Percentiles rank a stretch among this genome's conserved stretches.
These are phyloP conservation scores for Campoletis raptor DNA, from an alignment of 2,888 invertebrate genomes.

Conservation along the genomic window DNA sequence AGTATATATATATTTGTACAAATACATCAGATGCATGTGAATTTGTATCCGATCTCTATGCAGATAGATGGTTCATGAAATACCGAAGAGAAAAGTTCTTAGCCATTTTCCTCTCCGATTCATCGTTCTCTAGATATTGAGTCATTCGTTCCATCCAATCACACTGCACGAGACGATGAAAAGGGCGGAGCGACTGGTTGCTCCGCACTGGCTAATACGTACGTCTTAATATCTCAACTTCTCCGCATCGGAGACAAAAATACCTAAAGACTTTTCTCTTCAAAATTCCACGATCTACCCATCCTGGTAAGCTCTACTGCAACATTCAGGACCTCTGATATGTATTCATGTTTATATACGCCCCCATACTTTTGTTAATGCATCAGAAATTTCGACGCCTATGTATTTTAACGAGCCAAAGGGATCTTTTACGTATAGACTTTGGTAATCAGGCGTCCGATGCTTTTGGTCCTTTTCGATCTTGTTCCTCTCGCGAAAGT, in stretches of 20 bases:
- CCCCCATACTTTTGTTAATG: background rate
- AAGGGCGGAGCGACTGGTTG: background rate
- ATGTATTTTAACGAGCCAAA: constrained; percentile 21
- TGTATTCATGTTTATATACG: background rate
- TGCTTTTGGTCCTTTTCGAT: constrained; percentile 34
- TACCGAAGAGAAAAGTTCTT: background rate
- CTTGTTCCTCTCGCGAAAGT: constrained; percentile 45
- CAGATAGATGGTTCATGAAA: background rate
- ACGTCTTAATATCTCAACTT: background rate
- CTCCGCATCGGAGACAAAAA: background rate
- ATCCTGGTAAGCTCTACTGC: background rate
- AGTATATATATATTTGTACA: constrained; percentile 13
- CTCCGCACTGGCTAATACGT: background rate
- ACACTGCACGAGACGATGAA: background rate
- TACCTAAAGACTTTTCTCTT: background rate
- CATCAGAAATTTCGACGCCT: background rate
- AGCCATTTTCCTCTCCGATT: background rate
- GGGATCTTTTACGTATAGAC: constrained; percentile 13
- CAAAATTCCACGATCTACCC: background rate
- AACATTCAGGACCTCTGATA: background rate
- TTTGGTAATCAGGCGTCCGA: constrained; percentile 47
- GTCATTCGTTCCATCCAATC: background rate
- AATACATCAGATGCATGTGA: background rate
- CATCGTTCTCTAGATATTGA: background rate
- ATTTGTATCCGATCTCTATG: background rate